These are phyloP conservation scores for Urocitellus parryii DNA, from an alignment of 2,113 vertebrate genomes.

Conservation along the genomic window DNA sequence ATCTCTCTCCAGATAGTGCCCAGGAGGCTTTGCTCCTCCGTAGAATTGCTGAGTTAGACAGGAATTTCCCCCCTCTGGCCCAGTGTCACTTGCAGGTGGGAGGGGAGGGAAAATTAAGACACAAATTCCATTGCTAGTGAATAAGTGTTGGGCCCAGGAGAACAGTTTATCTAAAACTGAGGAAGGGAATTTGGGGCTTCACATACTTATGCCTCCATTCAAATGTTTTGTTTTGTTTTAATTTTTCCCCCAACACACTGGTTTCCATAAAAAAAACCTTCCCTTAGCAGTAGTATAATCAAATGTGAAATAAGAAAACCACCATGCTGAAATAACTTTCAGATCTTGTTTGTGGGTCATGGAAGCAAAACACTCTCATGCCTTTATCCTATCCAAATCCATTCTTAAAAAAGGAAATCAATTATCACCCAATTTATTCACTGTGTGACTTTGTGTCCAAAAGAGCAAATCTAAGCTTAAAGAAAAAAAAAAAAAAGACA, in stretches of 20 bases:
- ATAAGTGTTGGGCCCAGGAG: slow-evolving; percentile 57
- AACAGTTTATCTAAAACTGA: slow-evolving; percentile 9
- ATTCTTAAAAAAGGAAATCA: slow-evolving; percentile 44
- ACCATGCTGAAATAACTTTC: slow-evolving; percentile 19
- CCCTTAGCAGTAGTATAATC: slow-evolving; percentile 6
- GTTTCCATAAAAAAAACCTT: slow-evolving; percentile 19
- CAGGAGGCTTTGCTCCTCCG: slow-evolving; percentile 58
- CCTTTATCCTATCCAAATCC: slow-evolving; percentile 3
- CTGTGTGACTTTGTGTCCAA: neutral
- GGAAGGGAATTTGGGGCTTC: slow-evolving; percentile 44
- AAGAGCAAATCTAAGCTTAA: neutral
- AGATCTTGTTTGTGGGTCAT: neutral
- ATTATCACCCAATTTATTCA: neutral
- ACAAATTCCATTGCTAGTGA: slow-evolving; percentile 67
- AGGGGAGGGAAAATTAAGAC: slow-evolving; percentile 72
- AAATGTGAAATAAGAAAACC: slow-evolving; percentile 31
- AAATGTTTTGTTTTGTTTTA: neutral
- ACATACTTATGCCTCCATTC: neutral
- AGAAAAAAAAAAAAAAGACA: neutral
- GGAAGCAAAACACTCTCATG: neutral
- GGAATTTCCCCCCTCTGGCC: slow-evolving; percentile 58
- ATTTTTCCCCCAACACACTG: neutral
- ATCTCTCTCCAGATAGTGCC: slow-evolving; percentile 45
- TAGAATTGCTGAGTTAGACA: slow-evolving; percentile 57
- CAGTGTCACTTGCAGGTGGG: slow-evolving; percentile 63